Percentiles rank a stretch among this genome's conserved stretches.
These are phyloP conservation scores for Excalfactoria chinensis DNA, from an alignment of 2,113 vertebrate species.

Conservation along the genomic window DNA sequence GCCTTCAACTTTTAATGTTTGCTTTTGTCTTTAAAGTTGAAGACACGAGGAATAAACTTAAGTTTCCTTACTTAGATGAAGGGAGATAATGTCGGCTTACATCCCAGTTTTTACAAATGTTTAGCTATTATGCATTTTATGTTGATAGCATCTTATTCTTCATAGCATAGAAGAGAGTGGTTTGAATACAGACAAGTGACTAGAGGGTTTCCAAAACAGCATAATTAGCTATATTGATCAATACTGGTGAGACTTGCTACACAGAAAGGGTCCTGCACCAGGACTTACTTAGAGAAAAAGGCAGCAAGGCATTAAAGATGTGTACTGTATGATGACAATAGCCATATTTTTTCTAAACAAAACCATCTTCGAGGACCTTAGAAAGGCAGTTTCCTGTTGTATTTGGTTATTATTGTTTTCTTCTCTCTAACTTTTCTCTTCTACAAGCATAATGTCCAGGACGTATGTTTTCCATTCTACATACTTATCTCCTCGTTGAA, in stretches of 20 bases:
- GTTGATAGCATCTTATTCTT: not conserved
- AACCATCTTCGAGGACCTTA: not conserved
- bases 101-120: not conserved
- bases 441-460: not conserved
- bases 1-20: not conserved
- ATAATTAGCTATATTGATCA: not conserved
- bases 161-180: not conserved
- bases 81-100: not conserved
- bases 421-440: not conserved
- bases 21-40: not conserved
- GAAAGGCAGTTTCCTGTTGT: not conserved
- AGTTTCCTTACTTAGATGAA: not conserved
- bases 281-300: not conserved
- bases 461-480: not conserved
- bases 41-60: not conserved
- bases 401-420: not conserved
- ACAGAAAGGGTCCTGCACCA: not conserved
- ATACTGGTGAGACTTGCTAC: not conserved
- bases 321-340: not conserved
- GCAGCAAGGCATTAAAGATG: not conserved
- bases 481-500: not conserved
- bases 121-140: not conserved
- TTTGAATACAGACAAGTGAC: not conserved
- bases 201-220: not conserved
- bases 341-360: not conserved